These are phyloP conservation scores for Ceraclea dissimilis DNA, from an alignment of 2,888 invertebrate genomes.

Conservation along the genomic window DNA sequence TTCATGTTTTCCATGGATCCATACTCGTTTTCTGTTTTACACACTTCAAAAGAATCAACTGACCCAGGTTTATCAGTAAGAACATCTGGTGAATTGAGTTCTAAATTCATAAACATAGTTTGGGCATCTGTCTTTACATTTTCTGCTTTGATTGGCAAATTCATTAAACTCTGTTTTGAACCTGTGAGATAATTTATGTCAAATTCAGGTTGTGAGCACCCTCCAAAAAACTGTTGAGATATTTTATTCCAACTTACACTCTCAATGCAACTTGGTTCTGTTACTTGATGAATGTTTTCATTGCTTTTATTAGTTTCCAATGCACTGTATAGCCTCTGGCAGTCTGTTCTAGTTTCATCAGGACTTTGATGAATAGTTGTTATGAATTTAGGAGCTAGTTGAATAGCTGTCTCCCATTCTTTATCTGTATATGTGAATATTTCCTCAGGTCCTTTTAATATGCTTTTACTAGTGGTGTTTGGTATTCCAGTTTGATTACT, in stretches of 20 bases:
- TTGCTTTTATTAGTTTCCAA: slow-evolving; percentile 34
- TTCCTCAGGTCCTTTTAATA: not conserved
- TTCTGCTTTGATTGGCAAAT: not conserved
- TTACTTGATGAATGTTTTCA: not conserved
- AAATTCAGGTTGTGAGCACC: slow-evolving; percentile 2
- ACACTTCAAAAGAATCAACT: slow-evolving; percentile 1
- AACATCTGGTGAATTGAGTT: no score
- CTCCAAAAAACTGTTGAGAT: slow-evolving; percentile 26
- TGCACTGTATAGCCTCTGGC: slow-evolving; percentile 44
- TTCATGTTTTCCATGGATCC: slow-evolving; percentile 9
- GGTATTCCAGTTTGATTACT: slow-evolving; percentile 24
- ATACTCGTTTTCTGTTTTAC: slow-evolving; percentile 10
- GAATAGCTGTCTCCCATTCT: slow-evolving; percentile 48
- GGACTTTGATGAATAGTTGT: slow-evolving; percentile 38
- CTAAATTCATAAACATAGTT: not conserved
- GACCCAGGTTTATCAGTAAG: not conserved
- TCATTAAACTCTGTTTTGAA: not conserved
- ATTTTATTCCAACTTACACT: slow-evolving; percentile 37
- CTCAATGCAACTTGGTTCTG: slow-evolving; percentile 32
- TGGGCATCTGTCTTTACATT: not conserved
- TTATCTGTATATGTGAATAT: slow-evolving; percentile 39
- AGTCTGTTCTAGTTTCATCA: slow-evolving; percentile 42
- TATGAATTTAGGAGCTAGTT: slow-evolving; percentile 44
- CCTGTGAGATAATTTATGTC: not conserved
- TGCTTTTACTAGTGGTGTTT: not conserved